Evolutionary conservation across 2,113 vertebrate genomes (phyloP), one percentile per base, ranked within the genome.

Genomic region (Sciurus niger): DNA sequence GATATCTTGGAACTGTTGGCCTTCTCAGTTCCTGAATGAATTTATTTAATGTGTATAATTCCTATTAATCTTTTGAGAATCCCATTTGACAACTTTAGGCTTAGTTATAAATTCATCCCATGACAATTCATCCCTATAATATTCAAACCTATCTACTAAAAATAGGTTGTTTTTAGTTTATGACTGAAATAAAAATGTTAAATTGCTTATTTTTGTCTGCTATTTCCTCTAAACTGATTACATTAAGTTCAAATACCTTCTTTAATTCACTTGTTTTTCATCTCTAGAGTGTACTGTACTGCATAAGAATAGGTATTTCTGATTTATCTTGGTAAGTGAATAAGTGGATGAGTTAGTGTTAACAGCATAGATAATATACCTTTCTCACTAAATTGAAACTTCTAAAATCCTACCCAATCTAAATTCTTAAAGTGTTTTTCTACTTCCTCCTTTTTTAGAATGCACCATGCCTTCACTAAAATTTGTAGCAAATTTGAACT

Each of bases 31-130:
- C 11, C 20, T 17, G 8, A 53, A 76, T 84, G 30, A 55, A 87
- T 83, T 37, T 40, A 55, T 40, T 89, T 73, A 73, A 85, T 4
- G 55, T 43, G 18, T 72, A 43, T 77, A 92, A 74, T 34, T 85
- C 16, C 10, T 80, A 80, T 55, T 89, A 89, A 85, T 82, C 43
- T 14, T 76, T 63, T 92, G 60, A 93, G 92, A 93, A 60, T 74
- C 8, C 82, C 89, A 89, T 86, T 86, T 89, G 55, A 76, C 32
- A 68, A 37, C 37, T 67, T 58, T 34, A 84, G 34, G 4, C 12
- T 74, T 92, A 20, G 4, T 70, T 86, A 86, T 86, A 67, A 24
- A 55, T 68, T 95, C 6, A 63, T 16, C 2, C 9, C 24, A 28
- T 63, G 25, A 63, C 25, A 63, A 63, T 28, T 60, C 60, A 58